Percentiles rank a stretch among this genome's conserved stretches.
Conservation (phyloP, 2,797 vertebrate species). For the Amphiprion clarkii region DNA sequence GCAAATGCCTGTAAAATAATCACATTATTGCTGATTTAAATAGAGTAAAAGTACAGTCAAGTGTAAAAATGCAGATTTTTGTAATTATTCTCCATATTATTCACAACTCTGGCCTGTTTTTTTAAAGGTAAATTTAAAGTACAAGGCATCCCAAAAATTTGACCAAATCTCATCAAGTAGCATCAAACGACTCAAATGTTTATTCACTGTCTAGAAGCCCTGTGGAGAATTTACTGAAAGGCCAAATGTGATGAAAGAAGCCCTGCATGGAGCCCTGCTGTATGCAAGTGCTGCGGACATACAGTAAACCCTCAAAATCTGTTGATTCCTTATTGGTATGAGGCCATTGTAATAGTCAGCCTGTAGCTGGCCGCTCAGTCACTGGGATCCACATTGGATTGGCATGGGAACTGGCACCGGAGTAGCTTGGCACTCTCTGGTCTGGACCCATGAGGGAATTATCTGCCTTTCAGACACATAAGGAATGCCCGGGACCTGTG, state of each 20-base stretch:
- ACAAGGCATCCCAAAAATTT: background rate
- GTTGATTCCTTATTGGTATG: slow-evolving; percentile 54
- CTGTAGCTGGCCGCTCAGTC: slow-evolving; percentile 50
- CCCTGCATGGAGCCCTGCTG: slow-evolving; percentile 56
- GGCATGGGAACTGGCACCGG: slow-evolving; percentile 80
- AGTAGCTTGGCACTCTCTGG: slow-evolving; percentile 59
- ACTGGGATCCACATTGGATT: slow-evolving; percentile 65
- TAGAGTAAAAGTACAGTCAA: too few species aligned
- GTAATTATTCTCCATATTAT: too few species aligned
- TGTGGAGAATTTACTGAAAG: slow-evolving; percentile 46
- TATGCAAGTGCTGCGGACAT: slow-evolving; percentile 56
- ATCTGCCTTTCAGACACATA: slow-evolving; percentile 72
- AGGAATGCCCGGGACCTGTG: slow-evolving; percentile 74
- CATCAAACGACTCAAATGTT: slow-evolving; percentile 40
- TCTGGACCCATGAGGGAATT: slow-evolving; percentile 72
- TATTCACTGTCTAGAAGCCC: slow-evolving; percentile 33
- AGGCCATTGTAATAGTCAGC: slow-evolving; percentile 43
- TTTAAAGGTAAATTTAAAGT: background rate
- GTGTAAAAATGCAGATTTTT: too few species aligned
- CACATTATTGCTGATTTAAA: too few species aligned
- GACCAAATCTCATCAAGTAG: slow-evolving; percentile 20
- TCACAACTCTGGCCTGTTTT: too few species aligned
- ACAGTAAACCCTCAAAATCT: slow-evolving; percentile 27
- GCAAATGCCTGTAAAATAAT: too few species aligned
- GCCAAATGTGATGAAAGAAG: slow-evolving; percentile 58